Evolutionary conservation across 2,113 vertebrate species (phyloP).

Genomic region (Cynocephalus volans): DNA sequence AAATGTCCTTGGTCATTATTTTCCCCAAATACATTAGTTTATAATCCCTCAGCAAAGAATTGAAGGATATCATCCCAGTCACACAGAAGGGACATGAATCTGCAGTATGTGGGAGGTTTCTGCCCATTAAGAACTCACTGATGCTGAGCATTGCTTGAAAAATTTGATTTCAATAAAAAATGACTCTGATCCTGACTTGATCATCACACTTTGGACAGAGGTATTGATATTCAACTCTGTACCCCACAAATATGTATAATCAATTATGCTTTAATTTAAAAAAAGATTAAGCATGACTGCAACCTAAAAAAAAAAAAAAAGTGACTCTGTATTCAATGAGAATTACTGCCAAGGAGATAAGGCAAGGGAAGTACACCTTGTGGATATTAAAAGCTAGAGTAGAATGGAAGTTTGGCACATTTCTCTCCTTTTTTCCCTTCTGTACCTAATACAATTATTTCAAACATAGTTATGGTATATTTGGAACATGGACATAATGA

Average conservation of each 20-base stretch:
- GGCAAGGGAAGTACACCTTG: slow-evolving; percentile 54
- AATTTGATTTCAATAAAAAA: slow-evolving; percentile 73
- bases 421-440: slow-evolving; percentile 42
- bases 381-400: slow-evolving; percentile 37
- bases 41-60: neutral
- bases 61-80: neutral
- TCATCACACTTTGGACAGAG: no score
- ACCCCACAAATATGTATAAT: no score
- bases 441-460: slow-evolving; percentile 52
- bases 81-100: slow-evolving; percentile 3
- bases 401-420: neutral
- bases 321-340: slow-evolving; percentile 58
- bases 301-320: slow-evolving; percentile 31
- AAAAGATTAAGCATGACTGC: no score
- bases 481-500: slow-evolving; percentile 64
- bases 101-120: slow-evolving; percentile 44
- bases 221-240: no score
- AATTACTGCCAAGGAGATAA: slow-evolving; percentile 70
- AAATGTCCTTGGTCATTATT: neutral
- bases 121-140: slow-evolving; percentile 66
- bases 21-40: neutral
- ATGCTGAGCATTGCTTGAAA: slow-evolving; percentile 48
- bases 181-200: neutral
- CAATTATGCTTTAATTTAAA: no score
- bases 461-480: slow-evolving; percentile 60